Conservation (phyloP, 2,888 invertebrate genomes). For the Tipula unca region DNA sequence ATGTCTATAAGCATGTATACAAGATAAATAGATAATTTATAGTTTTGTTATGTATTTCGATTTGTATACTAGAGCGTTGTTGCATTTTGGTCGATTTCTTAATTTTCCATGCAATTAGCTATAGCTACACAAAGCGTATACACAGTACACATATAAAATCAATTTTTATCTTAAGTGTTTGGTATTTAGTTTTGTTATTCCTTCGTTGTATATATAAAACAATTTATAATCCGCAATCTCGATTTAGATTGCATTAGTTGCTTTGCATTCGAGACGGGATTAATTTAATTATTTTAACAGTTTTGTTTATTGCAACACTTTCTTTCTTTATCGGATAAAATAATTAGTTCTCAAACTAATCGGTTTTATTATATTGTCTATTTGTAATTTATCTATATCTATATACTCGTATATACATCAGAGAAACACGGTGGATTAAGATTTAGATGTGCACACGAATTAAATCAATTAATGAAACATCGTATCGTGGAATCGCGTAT, state of each 20-base stretch:
- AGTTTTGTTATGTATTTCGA: not conserved
- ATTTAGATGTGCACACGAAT: not conserved
- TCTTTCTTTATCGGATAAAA: not conserved
- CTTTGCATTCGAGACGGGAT: not conserved
- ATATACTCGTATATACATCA: not conserved
- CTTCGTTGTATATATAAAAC: too few relatives aligned
- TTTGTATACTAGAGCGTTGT: not conserved
- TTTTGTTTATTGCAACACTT: not conserved
- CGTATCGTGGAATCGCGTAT: not conserved
- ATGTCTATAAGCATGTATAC: not conserved
- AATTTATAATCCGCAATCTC: not conserved
- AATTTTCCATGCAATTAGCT: not conserved
- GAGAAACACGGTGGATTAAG: not conserved
- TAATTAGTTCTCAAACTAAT: not conserved
- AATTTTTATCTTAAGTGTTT: not conserved
- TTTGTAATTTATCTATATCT: too few relatives aligned
- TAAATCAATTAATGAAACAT: not conserved
- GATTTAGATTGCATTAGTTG: not conserved
- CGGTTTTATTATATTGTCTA: not conserved
- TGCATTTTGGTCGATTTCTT: not conserved
- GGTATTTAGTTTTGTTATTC: not conserved
- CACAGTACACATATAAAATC: not conserved
- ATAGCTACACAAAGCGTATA: not conserved
- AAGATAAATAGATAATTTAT: not conserved
- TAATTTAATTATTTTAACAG: not conserved